Conservation (phyloP, 2,888 invertebrate genomes). For the Dynastes grantii region DNA sequence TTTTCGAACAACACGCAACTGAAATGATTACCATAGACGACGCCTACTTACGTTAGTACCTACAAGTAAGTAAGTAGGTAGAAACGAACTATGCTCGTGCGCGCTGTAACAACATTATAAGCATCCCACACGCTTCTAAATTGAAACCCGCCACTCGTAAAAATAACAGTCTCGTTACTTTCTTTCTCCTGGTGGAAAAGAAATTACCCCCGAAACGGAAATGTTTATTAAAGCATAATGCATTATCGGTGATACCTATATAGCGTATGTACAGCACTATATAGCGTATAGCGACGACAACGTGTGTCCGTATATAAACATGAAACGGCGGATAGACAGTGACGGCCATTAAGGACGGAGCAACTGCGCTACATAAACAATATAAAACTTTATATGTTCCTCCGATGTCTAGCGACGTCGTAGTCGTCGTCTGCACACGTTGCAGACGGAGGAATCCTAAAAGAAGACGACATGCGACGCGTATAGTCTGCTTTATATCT, state of each 20-base stretch:
- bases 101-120: background rate
- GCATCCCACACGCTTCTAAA: background rate
- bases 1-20: background rate
- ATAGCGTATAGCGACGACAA: background rate
- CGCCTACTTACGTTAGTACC: background rate
- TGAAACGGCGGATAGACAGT: conserved; percentile 37
- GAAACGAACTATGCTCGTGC: background rate
- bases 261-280: too few species aligned
- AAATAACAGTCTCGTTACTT: conserved; percentile 19
- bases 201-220: conserved; percentile 19
- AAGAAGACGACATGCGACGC: background rate
- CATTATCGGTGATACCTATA: conserved; percentile 18
- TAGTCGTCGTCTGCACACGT: too few species aligned
- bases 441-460: background rate
- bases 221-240: conserved; percentile 46
- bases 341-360: conserved; percentile 24
- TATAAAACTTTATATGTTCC: conserved; percentile 40
- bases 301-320: conserved; percentile 11
- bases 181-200: background rate
- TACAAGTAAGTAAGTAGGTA: background rate
- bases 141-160: conserved; percentile 18
- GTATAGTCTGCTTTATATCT: conserved; percentile 13
- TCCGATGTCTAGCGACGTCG: conserved; percentile 3
- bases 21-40: background rate
- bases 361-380: conserved; percentile 32